Evolutionary conservation across 2,797 vertebrate species (phyloP).

Genomic region (Acestrorhynchus altus): DNA sequence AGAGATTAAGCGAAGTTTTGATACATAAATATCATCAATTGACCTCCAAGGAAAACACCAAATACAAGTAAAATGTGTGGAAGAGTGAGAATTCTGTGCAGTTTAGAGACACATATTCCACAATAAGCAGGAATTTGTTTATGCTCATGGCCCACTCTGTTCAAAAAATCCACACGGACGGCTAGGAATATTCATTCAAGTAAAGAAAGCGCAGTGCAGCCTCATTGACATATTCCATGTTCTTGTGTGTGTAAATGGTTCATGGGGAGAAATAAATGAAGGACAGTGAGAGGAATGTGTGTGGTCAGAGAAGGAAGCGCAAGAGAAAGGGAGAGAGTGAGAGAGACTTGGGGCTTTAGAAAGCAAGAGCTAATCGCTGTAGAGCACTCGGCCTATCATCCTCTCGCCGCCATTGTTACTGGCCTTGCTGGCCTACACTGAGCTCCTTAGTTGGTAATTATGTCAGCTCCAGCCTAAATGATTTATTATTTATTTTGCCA

Average conservation of each 20-base stretch:
- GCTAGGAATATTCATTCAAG: conserved; percentile 1
- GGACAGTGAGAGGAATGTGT: conserved; percentile 14
- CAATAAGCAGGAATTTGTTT: conserved; percentile 1
- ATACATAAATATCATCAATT: too few species aligned
- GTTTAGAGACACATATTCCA: conserved; percentile 2
- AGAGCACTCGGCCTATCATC: conserved; percentile 47
- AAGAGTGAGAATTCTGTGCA: not conserved
- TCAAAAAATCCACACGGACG: not conserved
- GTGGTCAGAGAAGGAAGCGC: conserved; percentile 19
- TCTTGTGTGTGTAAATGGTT: conserved; percentile 23
- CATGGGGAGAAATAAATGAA: conserved; percentile 42
- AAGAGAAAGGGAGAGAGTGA: not conserved
- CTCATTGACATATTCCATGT: conserved; percentile 30
- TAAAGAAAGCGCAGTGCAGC: conserved; percentile 9
- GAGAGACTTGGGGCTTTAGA: conserved; percentile 35
- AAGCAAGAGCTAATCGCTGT: conserved; percentile 52
- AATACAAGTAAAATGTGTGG: not conserved
- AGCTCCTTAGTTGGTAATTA: conserved; percentile 80
- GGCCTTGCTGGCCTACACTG: conserved; percentile 64
- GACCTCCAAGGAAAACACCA: too few species aligned
- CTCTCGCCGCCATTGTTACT: conserved; percentile 65
- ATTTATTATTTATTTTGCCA: conserved; percentile 83
- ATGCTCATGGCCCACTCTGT: not conserved
- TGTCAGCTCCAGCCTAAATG: conserved; percentile 79
- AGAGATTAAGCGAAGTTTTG: too few species aligned